Evolutionary conservation across 2,113 vertebrate species (phyloP), one percentile per base, ranked within the genome.

Genomic region (Electrona antarctica): DNA sequence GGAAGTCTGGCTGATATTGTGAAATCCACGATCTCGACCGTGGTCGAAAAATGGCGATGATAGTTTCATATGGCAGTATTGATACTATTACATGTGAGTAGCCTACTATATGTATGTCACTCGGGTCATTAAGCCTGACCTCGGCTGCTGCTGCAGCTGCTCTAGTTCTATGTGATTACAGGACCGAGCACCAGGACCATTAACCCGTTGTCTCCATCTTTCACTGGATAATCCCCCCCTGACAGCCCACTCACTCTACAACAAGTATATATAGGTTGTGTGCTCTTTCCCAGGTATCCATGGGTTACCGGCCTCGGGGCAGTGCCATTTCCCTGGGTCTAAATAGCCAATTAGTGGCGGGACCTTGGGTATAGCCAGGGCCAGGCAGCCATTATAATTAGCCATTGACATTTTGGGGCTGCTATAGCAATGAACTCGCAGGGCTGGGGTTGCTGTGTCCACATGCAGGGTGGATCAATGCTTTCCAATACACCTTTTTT

Each of bases 331-430:
- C 69, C 69, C 71, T 64, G 29, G 71, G 73, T 87, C 82, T 82
- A 86, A 89, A 89, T 82, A 88, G 83, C 82, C 85, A 90, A 92
- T 92, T 91, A 92, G 79, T 74, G 45, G 21, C 1, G 33, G 73
- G 80, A 88, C 84, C 81, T 88, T 82, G 82, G 73, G 21, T 21
- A 21, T 60, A 86, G 73, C 82, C 78, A 72, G 63, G 57, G 67
- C 57, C 67, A 72, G 71, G 82, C 73, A 85, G 78, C 73, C 69
- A 69, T 82, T 78, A 73, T 87, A 86, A 90, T 89, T 83, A 83
- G 77, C 77, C 84, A 85, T 87, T 91, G 87, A 92, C 85, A 87
- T 90, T 88, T 82, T 70, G 74, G 21, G 21, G 64, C 62, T 74
- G 48, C 64, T 67, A 66, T 46, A 65, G 73, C 29, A 62, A 63